These are phyloP conservation scores for Pachycephala philippinensis DNA, from an alignment of 2,113 vertebrate genomes.

Conservation along the genomic window DNA sequence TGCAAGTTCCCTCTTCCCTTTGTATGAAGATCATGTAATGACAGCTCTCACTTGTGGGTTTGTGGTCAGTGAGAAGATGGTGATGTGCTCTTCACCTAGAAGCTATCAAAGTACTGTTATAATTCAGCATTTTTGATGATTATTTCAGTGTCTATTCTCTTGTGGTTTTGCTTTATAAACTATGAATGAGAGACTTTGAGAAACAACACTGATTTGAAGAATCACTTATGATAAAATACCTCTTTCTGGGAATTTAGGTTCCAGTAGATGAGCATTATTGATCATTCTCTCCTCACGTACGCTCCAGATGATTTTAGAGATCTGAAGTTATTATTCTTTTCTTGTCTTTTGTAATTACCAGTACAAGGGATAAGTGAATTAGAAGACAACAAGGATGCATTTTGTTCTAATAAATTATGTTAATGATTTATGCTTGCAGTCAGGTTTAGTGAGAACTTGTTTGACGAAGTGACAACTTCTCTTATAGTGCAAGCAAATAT, in stretches of 20 bases:
- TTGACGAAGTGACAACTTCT: slow-evolving; percentile 46
- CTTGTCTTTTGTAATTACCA: slow-evolving; percentile 71
- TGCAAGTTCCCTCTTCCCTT: not conserved
- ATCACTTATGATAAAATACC: slow-evolving; percentile 57
- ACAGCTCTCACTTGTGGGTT: not conserved
- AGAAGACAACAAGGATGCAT: slow-evolving; percentile 71
- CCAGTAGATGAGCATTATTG: slow-evolving; percentile 73
- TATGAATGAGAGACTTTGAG: slow-evolving; percentile 13
- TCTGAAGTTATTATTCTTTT: slow-evolving; percentile 65
- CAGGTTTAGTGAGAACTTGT: slow-evolving; percentile 51
- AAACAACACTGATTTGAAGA: slow-evolving; percentile 56
- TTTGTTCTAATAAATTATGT: slow-evolving; percentile 71
- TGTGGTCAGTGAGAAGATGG: not conserved
- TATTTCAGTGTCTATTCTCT: slow-evolving; percentile 3
- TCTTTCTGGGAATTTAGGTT: slow-evolving; percentile 70
- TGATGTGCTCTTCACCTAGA: not conserved
- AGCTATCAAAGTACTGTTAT: not conserved
- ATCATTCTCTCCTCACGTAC: slow-evolving; percentile 54
- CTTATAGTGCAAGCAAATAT: not conserved
- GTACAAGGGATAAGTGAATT: slow-evolving; percentile 70
- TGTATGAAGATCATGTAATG: not conserved
- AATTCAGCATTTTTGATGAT: not conserved
- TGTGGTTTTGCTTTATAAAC: not conserved
- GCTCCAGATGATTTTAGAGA: slow-evolving; percentile 71
- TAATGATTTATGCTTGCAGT: slow-evolving; percentile 43